These are phyloP conservation scores for Malacosoma neustria DNA, from an alignment of 2,888 invertebrate species.

Conservation along the genomic window DNA sequence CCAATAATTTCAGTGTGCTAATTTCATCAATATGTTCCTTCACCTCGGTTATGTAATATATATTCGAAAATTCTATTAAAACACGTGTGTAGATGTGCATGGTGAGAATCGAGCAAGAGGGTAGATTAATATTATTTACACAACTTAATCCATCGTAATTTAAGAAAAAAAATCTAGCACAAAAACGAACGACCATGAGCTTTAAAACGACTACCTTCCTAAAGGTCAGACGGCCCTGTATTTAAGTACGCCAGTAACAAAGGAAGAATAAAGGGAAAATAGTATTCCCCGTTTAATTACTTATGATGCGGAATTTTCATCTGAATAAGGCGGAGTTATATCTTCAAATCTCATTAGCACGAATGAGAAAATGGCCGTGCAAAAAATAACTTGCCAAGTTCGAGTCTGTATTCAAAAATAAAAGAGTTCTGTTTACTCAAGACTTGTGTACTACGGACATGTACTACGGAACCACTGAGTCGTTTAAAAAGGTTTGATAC, in stretches of 20 bases:
- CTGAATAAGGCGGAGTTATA: constrained; percentile 24
- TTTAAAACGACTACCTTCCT: neutral
- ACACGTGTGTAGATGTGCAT: too few relatives aligned
- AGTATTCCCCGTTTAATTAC: constrained; percentile 28
- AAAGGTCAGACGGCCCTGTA: neutral
- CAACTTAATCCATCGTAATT: too few relatives aligned
- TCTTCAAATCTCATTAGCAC: constrained; percentile 48
- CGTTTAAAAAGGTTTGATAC: too few relatives aligned
- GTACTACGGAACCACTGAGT: too few relatives aligned
- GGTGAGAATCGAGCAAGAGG: too few relatives aligned
- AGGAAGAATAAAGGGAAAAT: neutral
- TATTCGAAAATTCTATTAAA: too few relatives aligned
- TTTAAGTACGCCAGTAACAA: neutral
- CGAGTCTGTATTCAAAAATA: neutral
- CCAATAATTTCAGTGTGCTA: too few relatives aligned
- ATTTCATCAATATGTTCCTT: too few relatives aligned
- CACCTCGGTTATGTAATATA: too few relatives aligned
- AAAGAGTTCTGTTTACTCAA: neutral
- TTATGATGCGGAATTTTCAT: constrained; percentile 30
- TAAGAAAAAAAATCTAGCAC: too few relatives aligned
- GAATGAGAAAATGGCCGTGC: constrained; percentile 36
- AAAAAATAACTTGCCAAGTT: constrained; percentile 50
- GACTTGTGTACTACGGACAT: too few relatives aligned
- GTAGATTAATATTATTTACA: too few relatives aligned
- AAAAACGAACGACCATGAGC: neutral